phyloP scores from a whole-genome alignment of 2,113 vertebrate genomes.

The Neomonachus schauinslandi region DNA sequence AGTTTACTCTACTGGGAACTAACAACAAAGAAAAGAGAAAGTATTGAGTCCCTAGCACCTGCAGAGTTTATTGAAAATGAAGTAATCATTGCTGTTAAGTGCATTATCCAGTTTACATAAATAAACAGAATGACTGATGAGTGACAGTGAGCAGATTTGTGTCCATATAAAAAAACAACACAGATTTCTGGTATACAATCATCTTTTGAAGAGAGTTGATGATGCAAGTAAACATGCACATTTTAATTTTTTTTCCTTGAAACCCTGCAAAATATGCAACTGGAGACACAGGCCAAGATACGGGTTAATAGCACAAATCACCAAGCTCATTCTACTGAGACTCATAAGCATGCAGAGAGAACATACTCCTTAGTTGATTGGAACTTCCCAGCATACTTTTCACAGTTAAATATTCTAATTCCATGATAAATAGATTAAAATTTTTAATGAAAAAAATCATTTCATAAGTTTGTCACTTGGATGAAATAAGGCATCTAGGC shows the following conservation, averaged over 20 bases:
- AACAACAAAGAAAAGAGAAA: constrained; percentile 20
- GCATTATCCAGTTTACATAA: not conserved
- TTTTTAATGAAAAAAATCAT: not conserved
- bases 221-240: not conserved
- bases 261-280: not conserved
- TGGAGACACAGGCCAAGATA: not conserved
- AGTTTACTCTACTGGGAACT: not conserved
- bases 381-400: not conserved
- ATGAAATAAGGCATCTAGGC: not conserved
- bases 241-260: constrained; percentile 44
- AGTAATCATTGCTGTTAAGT: not conserved
- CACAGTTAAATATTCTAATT: constrained; percentile 11
- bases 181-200: not conserved
- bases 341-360: not conserved
- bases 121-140: not conserved
- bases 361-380: not conserved
- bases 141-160: not conserved
- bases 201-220: not conserved
- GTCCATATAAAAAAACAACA: not conserved
- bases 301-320: not conserved
- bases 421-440: not conserved
- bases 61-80: constrained; percentile 7
- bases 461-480: not conserved
- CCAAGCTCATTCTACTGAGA: not conserved
- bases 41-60: not conserved